These are phyloP conservation scores for Falcunculus frontatus DNA, from an alignment of 2,113 vertebrate species.

Conservation along the genomic window DNA sequence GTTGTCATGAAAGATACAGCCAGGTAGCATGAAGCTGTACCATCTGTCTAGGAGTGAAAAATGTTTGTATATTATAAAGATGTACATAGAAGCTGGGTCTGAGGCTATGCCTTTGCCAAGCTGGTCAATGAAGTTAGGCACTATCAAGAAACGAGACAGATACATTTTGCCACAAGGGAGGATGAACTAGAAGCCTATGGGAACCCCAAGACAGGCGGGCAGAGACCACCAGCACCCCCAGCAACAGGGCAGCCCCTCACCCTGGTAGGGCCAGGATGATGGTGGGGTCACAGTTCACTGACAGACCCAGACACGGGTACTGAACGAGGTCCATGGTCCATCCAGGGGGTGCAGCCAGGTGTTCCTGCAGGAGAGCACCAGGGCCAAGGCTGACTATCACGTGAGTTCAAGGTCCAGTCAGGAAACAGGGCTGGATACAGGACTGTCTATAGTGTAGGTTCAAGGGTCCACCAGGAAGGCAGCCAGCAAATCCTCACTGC, in stretches of 20 bases:
- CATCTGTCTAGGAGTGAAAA: background rate
- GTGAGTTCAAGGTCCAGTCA: background rate
- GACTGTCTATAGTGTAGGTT: background rate
- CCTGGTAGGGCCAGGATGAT: background rate
- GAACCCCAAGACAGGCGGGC: background rate
- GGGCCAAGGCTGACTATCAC: background rate
- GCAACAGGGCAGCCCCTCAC: background rate
- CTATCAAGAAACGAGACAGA: background rate
- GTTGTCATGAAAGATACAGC: background rate
- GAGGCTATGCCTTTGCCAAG: background rate
- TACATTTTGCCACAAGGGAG: background rate
- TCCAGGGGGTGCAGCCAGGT: background rate
- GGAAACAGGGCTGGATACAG: background rate
- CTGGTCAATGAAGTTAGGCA: background rate
- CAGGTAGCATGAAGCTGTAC: background rate
- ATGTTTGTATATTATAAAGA: background rate
- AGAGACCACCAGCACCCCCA: background rate
- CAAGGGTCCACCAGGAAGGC: background rate
- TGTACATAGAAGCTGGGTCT: background rate
- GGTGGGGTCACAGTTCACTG: background rate
- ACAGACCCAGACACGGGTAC: fast-evolving
- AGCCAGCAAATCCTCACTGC: background rate
- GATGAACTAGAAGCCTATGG: background rate
- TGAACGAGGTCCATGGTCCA: background rate
- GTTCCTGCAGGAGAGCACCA: background rate